A percentile compares a stretch with the other conserved stretches of the same genome.
phyloP scores from a whole-genome alignment of 92 coral and sea anemone species.

The Siderastrea siderea region DNA sequence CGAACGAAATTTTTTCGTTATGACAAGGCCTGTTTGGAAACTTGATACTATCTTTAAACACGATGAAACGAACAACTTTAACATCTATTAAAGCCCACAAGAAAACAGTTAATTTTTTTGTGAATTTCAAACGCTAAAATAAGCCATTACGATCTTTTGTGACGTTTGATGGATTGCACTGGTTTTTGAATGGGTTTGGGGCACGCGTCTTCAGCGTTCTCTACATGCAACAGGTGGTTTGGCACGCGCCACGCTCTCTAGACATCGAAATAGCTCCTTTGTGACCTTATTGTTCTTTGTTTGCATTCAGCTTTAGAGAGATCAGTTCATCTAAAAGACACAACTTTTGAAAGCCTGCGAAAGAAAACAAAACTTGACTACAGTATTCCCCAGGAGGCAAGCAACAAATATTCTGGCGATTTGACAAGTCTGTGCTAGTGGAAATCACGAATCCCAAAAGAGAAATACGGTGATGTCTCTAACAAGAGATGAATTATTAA shows the following conservation, averaged over 20 bases:
- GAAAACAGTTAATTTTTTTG: background rate
- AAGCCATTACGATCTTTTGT: background rate
- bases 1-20: conserved; percentile 15
- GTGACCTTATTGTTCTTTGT: conserved; percentile 75
- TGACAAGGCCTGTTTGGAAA: background rate
- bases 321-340: conserved; percentile 14
- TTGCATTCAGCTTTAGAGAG: conserved; percentile 53
- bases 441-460: conserved; percentile 1
- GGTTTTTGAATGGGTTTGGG: conserved; percentile 24
- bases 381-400: conserved; percentile 39
- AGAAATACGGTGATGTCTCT: conserved; percentile 1
- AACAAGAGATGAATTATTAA: conserved; percentile 58
- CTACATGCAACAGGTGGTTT: conserved; percentile 78
- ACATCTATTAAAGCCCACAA: background rate
- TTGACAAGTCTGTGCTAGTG: background rate
- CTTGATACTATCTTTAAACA: background rate
- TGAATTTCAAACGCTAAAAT: background rate
- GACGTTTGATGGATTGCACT: background rate
- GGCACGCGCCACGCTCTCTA: conserved; percentile 73
- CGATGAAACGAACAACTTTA: background rate
- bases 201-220: conserved; percentile 16
- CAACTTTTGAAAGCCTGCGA: background rate
- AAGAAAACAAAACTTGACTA: conserved; percentile 27
- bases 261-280: conserved; percentile 42
- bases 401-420: conserved; percentile 23